A percentile compares a stretch with the other conserved stretches of the same genome.
phyloP scores from a whole-genome alignment of 2,797 vertebrate genomes.

The Megalops cyprinoides region DNA sequence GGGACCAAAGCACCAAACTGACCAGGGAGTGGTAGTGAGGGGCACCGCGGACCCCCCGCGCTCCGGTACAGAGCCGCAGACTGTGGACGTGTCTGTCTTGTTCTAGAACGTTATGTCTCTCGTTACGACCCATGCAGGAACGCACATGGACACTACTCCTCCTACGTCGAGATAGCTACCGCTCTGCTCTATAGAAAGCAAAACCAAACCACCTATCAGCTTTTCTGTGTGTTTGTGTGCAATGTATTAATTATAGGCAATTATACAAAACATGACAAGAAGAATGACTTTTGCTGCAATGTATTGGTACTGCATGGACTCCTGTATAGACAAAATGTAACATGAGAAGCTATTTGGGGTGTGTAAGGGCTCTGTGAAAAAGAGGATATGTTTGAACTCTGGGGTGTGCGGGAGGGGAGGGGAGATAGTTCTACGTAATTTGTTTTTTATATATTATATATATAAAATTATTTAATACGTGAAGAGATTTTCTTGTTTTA shows the following conservation, averaged over 20 bases:
- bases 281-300: constrained; percentile 63
- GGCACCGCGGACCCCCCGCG: constrained; percentile 5
- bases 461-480: constrained; percentile 83
- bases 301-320: constrained; percentile 73
- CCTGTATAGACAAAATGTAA: constrained; percentile 33
- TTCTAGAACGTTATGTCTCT: constrained; percentile 39
- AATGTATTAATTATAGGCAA: constrained; percentile 65
- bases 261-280: constrained; percentile 48
- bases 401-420: constrained; percentile 50
- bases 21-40: constrained; percentile 87
- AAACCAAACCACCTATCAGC: constrained; percentile 64
- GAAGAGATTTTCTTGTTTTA: constrained; percentile 72
- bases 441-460: too few species aligned
- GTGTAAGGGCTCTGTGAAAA: constrained; percentile 42
- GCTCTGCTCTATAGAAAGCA: constrained; percentile 57
- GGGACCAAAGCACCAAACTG: constrained; percentile 98
- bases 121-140: constrained; percentile 36
- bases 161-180: constrained; percentile 61
- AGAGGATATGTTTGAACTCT: constrained; percentile 53
- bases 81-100: too few species aligned
- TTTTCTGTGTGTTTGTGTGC: constrained; percentile 73
- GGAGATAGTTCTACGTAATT: constrained; percentile 53
- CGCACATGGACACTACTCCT: constrained; percentile 53
- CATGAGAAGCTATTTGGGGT: constrained; percentile 31
- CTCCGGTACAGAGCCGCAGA: too few species aligned